Conservation (phyloP, 2,888 invertebrate genomes). For the Dynastes hyllus region DNA sequence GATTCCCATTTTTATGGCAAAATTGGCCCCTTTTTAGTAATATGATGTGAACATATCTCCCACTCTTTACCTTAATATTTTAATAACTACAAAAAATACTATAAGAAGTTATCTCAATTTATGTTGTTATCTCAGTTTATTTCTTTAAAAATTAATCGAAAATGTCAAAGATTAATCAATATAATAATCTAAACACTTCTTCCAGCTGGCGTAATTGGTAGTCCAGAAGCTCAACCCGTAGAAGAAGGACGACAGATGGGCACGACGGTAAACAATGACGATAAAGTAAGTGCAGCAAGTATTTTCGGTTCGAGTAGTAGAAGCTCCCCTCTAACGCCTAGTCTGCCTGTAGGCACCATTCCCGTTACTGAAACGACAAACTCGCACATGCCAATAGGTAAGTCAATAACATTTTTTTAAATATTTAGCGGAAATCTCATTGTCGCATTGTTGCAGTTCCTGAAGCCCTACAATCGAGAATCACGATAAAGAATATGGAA, state of each 20-base stretch:
- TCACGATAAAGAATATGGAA: conserved; percentile 79
- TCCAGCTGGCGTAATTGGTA: conserved; percentile 80
- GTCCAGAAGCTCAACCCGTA: conserved; percentile 77
- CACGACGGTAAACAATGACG: conserved; percentile 54
- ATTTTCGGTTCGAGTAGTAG: conserved; percentile 64
- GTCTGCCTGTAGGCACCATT: conserved; percentile 66
- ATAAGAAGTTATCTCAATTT: too few relatives aligned
- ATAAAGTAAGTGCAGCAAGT: conserved; percentile 73
- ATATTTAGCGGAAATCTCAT: conserved; percentile 1
- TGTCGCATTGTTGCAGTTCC: conserved; percentile 74
- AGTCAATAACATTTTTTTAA: conserved; percentile 68
- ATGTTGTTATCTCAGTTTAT: too few relatives aligned
- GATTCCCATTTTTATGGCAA: too few relatives aligned
- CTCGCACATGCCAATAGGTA: neutral
- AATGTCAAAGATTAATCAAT: too few relatives aligned
- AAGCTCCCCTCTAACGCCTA: conserved; percentile 64
- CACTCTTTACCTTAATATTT: too few relatives aligned
- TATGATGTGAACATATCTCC: too few relatives aligned
- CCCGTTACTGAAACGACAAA: conserved; percentile 23
- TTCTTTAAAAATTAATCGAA: too few relatives aligned
- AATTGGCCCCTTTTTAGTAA: too few relatives aligned
- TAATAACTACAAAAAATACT: too few relatives aligned
- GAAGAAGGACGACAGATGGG: conserved; percentile 77
- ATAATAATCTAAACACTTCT: too few relatives aligned
- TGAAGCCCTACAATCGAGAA: conserved; percentile 79